Evolutionary conservation across 2,888 invertebrate species (phyloP).

Genomic region (Eristalinus sepulchralis): DNA sequence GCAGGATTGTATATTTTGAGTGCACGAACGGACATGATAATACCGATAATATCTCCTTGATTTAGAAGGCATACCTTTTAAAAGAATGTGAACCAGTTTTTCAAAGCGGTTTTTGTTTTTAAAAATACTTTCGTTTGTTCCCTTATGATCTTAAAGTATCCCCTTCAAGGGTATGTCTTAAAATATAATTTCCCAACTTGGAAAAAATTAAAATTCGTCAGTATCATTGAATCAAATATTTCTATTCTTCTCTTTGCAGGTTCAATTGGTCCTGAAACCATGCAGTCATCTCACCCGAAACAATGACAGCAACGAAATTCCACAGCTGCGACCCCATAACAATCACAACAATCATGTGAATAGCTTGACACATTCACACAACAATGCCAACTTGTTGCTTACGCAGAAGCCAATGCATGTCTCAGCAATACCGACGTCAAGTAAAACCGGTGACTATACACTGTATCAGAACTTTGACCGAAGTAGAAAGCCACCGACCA

Average conservation of each 20-base stretch:
- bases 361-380: constrained; percentile 39
- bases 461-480: constrained; percentile 47
- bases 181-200: no score
- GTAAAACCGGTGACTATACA: constrained; percentile 65
- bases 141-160: no score
- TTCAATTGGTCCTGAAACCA: constrained; percentile 74
- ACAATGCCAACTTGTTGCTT: constrained; percentile 51
- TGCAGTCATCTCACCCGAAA: constrained; percentile 39
- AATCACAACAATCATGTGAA: constrained; percentile 48
- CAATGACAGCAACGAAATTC: constrained; percentile 55
- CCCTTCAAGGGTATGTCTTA: no score
- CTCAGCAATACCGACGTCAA: constrained; percentile 66
- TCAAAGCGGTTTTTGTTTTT: no score
- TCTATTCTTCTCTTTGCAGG: constrained; percentile 72
- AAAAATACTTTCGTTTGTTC: no score
- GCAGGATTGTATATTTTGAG: no score
- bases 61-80: no score
- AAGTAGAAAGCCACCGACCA: constrained; percentile 51
- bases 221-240: no score
- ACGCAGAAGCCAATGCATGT: constrained; percentile 19
- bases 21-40: no score
- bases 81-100: no score
- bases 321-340: constrained; percentile 66
- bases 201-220: no score
- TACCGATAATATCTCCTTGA: no score